These are phyloP conservation scores for Myiothlypis chrysogaster DNA, from an alignment of 2,797 vertebrate species.

Conservation along the genomic window DNA sequence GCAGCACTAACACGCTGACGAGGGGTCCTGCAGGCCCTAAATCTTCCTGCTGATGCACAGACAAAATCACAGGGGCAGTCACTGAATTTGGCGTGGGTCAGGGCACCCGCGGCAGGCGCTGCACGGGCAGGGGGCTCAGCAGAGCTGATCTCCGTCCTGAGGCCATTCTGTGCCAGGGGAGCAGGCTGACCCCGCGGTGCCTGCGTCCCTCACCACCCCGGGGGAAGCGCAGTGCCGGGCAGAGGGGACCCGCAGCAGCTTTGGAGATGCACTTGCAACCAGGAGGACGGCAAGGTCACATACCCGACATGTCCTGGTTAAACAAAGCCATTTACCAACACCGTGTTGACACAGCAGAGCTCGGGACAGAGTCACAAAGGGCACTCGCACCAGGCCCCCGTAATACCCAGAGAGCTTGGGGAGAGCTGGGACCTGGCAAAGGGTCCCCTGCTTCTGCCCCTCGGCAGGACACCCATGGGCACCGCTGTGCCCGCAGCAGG, in stretches of 20 bases:
- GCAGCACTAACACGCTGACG: background rate
- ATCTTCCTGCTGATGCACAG: constrained; percentile 3
- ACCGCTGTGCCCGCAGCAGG: background rate
- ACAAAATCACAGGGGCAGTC: background rate
- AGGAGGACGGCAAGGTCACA: constrained; percentile 52
- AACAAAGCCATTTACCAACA: constrained; percentile 66
- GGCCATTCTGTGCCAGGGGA: background rate
- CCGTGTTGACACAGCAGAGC: constrained; percentile 68
- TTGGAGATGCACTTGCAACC: constrained; percentile 39
- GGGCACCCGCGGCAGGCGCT: background rate
- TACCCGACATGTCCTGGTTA: constrained; percentile 58
- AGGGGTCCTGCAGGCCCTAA: constrained; percentile 33
- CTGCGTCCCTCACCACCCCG: background rate
- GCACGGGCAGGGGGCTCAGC: background rate
- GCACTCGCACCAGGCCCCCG: constrained; percentile 27
- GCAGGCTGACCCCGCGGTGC: fast-evolving
- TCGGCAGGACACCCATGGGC: fast-evolving
- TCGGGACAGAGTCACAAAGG: constrained; percentile 69
- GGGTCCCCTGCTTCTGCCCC: background rate
- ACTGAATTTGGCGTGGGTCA: background rate
- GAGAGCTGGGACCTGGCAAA: background rate
- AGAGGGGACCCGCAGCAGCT: background rate
- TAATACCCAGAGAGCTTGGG: background rate
- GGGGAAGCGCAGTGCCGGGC: background rate
- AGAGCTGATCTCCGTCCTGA: background rate